These are phyloP conservation scores for Paedocypris micromegethes DNA, from an alignment of 2,797 vertebrate genomes.

Conservation along the genomic window DNA sequence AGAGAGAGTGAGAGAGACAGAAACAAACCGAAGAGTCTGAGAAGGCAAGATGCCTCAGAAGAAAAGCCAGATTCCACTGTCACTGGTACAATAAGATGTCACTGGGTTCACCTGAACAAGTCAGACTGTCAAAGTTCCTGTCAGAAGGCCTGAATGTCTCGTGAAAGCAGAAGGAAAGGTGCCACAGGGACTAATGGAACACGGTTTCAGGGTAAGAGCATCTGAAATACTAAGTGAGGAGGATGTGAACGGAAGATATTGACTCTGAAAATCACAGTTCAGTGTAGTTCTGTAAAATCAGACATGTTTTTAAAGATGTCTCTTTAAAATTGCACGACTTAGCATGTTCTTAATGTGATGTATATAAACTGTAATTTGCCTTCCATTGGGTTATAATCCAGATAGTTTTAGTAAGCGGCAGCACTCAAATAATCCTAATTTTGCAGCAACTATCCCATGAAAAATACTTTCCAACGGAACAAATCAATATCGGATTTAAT, in stretches of 20 bases:
- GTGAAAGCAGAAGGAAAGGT: conserved; percentile 30
- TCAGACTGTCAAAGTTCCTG: conserved; percentile 24
- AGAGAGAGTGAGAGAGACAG: conserved; percentile 10
- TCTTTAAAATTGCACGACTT: too few species aligned
- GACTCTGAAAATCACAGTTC: too few species aligned
- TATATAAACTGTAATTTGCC: too few species aligned
- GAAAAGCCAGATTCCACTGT: conserved; percentile 33
- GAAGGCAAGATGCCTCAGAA: conserved; percentile 27
- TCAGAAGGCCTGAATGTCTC: conserved; percentile 23
- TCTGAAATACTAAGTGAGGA: conserved; percentile 10
- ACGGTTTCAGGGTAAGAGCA: conserved; percentile 39
- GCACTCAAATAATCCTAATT: too few species aligned
- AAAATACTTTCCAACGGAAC: too few species aligned
- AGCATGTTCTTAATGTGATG: too few species aligned
- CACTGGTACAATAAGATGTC: conserved; percentile 40
- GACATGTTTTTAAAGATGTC: too few species aligned
- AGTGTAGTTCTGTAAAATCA: too few species aligned
- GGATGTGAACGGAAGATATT: conserved; percentile 1
- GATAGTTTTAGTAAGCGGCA: too few species aligned
- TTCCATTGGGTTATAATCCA: too few species aligned
- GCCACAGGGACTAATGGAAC: conserved; percentile 36
- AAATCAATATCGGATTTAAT: too few species aligned
- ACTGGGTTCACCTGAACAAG: conserved; percentile 26
- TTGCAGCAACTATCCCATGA: too few species aligned
- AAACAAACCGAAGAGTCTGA: conserved; percentile 16